phyloP scores from a whole-genome alignment of 2,797 vertebrate genomes.

The Atherinosoma microstoma region DNA sequence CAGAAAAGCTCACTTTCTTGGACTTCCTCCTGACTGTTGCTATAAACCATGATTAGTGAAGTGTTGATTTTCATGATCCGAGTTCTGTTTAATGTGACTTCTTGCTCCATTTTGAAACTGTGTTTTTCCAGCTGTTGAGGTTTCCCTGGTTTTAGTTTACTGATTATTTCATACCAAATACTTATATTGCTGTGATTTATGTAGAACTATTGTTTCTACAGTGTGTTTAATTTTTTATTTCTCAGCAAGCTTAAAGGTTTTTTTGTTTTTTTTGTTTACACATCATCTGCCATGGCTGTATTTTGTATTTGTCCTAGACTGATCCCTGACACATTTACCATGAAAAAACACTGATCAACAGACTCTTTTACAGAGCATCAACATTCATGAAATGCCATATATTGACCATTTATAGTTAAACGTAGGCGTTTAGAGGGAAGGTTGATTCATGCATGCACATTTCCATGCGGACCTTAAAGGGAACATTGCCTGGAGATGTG shows the following conservation, averaged over 20 bases:
- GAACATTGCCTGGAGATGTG: background rate
- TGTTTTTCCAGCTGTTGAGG: too few species aligned
- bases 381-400: background rate
- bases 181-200: too few species aligned
- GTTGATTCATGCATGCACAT: background rate
- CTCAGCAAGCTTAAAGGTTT: too few species aligned
- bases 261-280: too few species aligned
- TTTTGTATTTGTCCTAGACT: background rate
- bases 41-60: background rate
- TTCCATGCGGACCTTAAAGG: background rate
- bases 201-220: too few species aligned
- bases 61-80: too few species aligned
- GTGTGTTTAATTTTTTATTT: too few species aligned
- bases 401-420: background rate
- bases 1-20: background rate
- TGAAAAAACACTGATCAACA: background rate
- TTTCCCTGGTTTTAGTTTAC: too few species aligned
- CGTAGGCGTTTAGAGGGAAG: background rate
- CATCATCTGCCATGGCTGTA: background rate
- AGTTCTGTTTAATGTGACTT: too few species aligned
- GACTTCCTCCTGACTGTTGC: background rate
- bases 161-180: too few species aligned
- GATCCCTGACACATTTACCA: background rate
- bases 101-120: too few species aligned
- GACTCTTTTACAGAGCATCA: background rate